These are phyloP conservation scores for Zaprionus capensis DNA, from an alignment of 1,140 invertebrate genomes.

Conservation along the genomic window DNA sequence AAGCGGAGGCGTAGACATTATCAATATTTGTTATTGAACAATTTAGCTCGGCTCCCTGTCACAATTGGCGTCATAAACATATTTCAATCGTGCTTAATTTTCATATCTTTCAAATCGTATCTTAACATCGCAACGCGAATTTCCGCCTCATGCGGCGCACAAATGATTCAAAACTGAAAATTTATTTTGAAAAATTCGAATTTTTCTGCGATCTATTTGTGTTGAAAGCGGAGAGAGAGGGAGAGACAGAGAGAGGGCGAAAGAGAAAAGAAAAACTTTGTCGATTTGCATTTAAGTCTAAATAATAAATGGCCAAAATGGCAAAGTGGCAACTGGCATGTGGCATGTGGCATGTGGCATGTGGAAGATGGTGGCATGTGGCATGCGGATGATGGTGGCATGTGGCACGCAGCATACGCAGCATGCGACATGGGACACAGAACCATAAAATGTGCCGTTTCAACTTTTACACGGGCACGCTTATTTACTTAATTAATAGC, in stretches of 20 bases:
- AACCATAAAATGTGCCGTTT: constrained; percentile 35
- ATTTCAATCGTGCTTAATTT: constrained; percentile 28
- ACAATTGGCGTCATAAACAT: constrained; percentile 30
- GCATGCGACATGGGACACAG: constrained; percentile 1
- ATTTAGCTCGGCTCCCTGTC: constrained; percentile 18
- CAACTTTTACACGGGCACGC: constrained; percentile 30
- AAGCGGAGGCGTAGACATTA: constrained; percentile 1
- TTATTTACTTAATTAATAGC: constrained; percentile 62
- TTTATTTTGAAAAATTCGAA: neutral
- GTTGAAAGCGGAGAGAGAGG: neutral
- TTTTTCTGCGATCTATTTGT: neutral
- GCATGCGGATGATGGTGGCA: neutral
- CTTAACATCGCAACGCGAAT: neutral
- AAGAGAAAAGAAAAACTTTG: constrained; percentile 8
- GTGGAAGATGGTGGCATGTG: constrained; percentile 9
- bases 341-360: constrained; percentile 16
- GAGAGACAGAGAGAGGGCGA: neutral
- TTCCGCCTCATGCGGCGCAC: constrained; percentile 3
- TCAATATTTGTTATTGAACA: constrained; percentile 12
- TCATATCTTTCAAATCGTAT: neutral
- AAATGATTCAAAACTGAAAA: constrained; percentile 3
- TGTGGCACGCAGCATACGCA: neutral
- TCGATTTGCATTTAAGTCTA: constrained; percentile 23
- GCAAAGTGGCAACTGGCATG: constrained; percentile 22
- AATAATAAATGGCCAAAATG: constrained; percentile 27